Conservation (phyloP, 1,140 invertebrate species). For the Drosophila varians region DNA sequence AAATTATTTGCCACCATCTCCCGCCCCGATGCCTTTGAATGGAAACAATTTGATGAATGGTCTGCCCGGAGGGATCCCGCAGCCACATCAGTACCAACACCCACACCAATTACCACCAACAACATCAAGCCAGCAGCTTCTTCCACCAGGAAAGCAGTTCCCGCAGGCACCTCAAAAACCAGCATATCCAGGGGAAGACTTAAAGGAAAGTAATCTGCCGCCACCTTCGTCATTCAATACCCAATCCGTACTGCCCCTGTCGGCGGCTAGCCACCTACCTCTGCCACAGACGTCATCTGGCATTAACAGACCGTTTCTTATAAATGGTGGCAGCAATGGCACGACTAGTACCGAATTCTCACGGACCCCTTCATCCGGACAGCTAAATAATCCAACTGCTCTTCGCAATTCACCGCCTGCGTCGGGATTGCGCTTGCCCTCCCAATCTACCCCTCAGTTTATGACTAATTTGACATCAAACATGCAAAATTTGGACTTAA, state of each 20-base stretch:
- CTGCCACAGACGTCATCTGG: conserved; percentile 20
- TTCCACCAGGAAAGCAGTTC: neutral
- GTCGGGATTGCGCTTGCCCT: neutral
- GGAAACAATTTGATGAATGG: conserved; percentile 63
- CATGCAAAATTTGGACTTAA: conserved; percentile 63
- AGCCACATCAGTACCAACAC: conserved; percentile 7
- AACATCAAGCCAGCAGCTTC: neutral
- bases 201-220: conserved; percentile 1
- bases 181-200: conserved; percentile 23
- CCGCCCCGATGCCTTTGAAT: conserved; percentile 37
- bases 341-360: conserved; percentile 67
- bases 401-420: conserved; percentile 1
- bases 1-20: conserved; percentile 62
- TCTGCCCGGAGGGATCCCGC: conserved; percentile 32
- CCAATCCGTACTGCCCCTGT: conserved; percentile 69
- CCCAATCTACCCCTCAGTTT: conserved; percentile 6
- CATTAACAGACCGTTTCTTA: conserved; percentile 15
- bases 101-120: conserved; percentile 12
- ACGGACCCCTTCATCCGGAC: conserved; percentile 68
- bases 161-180: neutral
- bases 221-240: conserved; percentile 45
- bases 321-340: conserved; percentile 65
- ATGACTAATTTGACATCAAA: conserved; percentile 45
- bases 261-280: conserved; percentile 48
- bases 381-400: neutral